These are phyloP conservation scores for Anas platyrhynchos DNA, from an alignment of 2,113 vertebrate genomes.

Conservation along the genomic window DNA sequence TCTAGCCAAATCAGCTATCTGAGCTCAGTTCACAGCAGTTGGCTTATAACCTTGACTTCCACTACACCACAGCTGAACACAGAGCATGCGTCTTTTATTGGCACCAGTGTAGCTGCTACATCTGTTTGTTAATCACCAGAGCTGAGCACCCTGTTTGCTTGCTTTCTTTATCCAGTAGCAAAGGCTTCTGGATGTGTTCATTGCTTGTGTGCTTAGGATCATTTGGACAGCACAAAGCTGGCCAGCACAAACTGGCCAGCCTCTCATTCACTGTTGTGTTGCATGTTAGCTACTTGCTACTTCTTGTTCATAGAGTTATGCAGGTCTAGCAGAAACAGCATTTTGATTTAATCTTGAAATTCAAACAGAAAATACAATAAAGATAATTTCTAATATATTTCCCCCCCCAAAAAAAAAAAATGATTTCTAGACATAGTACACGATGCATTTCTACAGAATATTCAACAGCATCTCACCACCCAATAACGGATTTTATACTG, in stretches of 20 bases:
- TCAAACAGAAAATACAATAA: background rate
- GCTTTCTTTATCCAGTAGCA: background rate
- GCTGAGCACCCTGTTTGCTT: background rate
- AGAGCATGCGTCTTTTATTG: background rate
- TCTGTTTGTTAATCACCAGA: background rate
- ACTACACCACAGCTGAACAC: too few relatives aligned
- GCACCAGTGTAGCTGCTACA: background rate
- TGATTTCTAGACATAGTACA: background rate
- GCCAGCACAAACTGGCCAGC: background rate
- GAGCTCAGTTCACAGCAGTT: background rate
- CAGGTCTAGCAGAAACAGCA: background rate
- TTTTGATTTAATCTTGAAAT: background rate
- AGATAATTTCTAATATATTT: background rate
- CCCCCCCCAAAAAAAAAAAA: background rate
- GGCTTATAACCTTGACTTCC: background rate
- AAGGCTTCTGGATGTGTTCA: background rate
- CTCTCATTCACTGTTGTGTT: fast-evolving
- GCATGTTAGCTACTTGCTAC: background rate
- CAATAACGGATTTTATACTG: background rate
- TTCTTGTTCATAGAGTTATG: background rate
- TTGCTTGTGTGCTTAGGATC: background rate
- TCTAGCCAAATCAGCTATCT: background rate
- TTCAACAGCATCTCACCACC: background rate
- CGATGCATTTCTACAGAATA: background rate
- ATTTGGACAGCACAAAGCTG: background rate